Percentiles rank a stretch among this genome's conserved stretches.
Evolutionary conservation across 2,888 invertebrate species (phyloP).

Genomic region (Tachina grossa): DNA sequence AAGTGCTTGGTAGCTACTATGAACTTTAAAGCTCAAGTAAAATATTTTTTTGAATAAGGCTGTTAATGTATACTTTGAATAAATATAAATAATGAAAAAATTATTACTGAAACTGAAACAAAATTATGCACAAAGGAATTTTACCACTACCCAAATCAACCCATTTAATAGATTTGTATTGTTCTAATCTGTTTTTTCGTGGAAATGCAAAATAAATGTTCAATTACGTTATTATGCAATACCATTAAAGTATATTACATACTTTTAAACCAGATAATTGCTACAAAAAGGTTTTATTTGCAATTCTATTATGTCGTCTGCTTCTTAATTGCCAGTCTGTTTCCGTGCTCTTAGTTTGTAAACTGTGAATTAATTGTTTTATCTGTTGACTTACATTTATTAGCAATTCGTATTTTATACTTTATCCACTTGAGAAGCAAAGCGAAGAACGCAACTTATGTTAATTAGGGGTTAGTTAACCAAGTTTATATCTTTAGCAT

Average conservation of each 20-base stretch:
- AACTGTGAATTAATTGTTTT: constrained; percentile 6
- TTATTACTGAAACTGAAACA: too few relatives aligned
- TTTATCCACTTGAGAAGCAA: background rate
- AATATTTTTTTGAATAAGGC: too few relatives aligned
- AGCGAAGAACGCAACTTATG: background rate
- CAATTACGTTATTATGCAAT: background rate
- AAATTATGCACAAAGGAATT: too few relatives aligned
- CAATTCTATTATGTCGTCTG: background rate
- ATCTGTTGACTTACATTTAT: background rate
- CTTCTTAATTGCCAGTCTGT: background rate
- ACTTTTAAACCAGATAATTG: background rate
- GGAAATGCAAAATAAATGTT: background rate
- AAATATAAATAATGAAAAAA: too few relatives aligned
- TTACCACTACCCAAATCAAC: too few relatives aligned
- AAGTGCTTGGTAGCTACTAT: too few relatives aligned
- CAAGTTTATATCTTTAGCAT: constrained; percentile 19
- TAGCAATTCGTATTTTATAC: background rate
- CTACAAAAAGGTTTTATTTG: background rate
- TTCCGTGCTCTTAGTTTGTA: background rate
- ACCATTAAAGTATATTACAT: too few relatives aligned
- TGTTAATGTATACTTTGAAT: too few relatives aligned
- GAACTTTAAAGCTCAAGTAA: too few relatives aligned
- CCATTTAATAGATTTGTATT: too few relatives aligned
- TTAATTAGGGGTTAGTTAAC: constrained; percentile 30
- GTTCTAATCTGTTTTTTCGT: background rate